These are phyloP conservation scores for Drosophila dunni DNA, from an alignment of 1,140 invertebrate species.

Conservation along the genomic window DNA sequence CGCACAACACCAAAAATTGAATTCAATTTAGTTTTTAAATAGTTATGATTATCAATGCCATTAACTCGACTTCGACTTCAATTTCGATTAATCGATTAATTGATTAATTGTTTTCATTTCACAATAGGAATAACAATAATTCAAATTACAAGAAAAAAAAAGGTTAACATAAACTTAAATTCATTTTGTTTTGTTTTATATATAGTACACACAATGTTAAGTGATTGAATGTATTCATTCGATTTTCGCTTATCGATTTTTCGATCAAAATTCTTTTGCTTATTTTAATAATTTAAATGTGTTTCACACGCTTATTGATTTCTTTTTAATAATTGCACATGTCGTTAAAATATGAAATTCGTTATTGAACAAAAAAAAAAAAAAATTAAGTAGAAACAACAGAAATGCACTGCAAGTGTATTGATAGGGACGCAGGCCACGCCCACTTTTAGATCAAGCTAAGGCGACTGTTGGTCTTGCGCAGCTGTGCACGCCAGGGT, in stretches of 20 bases:
- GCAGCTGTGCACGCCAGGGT: constrained; percentile 93
- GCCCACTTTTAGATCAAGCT: constrained; percentile 63
- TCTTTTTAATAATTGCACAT: constrained; percentile 54
- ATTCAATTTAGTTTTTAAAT: constrained; percentile 33
- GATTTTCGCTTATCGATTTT: not conserved
- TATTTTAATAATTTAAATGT: constrained; percentile 21
- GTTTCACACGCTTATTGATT: constrained; percentile 12
- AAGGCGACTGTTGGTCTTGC: constrained; percentile 92
- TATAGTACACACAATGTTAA: constrained; percentile 57
- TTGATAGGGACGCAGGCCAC: constrained; percentile 13
- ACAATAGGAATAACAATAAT: constrained; percentile 65
- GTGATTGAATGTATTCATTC: constrained; percentile 26
- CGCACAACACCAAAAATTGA: constrained; percentile 66
- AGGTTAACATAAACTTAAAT: constrained; percentile 21
- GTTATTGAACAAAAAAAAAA: constrained; percentile 14
- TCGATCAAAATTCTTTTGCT: too few species aligned
- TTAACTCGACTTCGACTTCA: constrained; percentile 10
- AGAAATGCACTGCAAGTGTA: constrained; percentile 58
- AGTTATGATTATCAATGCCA: constrained; percentile 36
- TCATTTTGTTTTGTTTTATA: constrained; percentile 12
- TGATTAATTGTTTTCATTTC: constrained; percentile 14
- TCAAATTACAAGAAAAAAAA: constrained; percentile 42
- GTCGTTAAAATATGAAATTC: constrained; percentile 35
- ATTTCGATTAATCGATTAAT: constrained; percentile 20
- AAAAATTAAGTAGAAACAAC: constrained; percentile 33